Percentiles rank a stretch among this genome's conserved stretches.
phyloP scores from a whole-genome alignment of 2,797 vertebrate species.

The Cheirogaleus major region DNA sequence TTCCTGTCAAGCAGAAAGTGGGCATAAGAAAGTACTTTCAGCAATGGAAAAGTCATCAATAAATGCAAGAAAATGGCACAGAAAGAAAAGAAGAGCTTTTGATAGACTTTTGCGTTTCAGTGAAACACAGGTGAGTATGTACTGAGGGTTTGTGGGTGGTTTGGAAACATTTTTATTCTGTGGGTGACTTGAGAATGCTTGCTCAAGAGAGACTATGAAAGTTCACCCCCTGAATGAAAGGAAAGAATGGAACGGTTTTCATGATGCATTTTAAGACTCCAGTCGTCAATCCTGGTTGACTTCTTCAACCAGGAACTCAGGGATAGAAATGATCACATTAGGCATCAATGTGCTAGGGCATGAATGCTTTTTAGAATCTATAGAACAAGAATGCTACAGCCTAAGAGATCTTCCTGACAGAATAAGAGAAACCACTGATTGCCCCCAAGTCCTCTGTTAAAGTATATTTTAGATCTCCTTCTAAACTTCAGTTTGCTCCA shows the following conservation, averaged over 20 bases:
- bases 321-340: not conserved
- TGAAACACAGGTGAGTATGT: not conserved
- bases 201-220: not conserved
- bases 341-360: not conserved
- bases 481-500: not conserved
- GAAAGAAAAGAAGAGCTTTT: not conserved
- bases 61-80: not conserved
- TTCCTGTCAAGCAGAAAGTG: constrained; percentile 1
- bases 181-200: not conserved
- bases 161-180: constrained; percentile 32
- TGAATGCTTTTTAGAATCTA: not conserved
- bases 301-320: not conserved
- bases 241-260: not conserved
- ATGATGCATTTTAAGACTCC: not conserved
- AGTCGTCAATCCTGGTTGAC: not conserved
- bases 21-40: not conserved
- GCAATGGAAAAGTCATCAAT: not conserved
- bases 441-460: not conserved
- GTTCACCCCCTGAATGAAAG: not conserved
- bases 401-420: not conserved
- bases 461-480: not conserved
- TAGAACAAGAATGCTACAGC: not conserved
- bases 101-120: not conserved
- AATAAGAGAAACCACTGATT: not conserved
- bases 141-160: not conserved